Conservation (phyloP, 2,888 invertebrate genomes). For the Scaptomyza caliginosa region DNA sequence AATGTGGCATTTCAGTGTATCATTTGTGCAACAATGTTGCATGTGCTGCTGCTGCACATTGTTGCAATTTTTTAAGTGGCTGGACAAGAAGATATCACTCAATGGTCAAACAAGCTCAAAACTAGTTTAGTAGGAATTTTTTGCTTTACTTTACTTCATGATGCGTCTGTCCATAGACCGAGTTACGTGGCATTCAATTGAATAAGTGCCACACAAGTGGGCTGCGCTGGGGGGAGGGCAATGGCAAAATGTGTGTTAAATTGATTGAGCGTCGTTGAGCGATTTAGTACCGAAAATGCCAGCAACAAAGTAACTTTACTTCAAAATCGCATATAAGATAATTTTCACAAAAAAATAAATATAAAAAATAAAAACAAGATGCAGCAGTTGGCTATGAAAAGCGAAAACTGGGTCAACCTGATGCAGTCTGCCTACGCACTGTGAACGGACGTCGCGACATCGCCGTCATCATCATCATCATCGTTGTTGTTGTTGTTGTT, state of each 20-base stretch:
- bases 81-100: slow-evolving; percentile 11
- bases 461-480: slow-evolving; percentile 20
- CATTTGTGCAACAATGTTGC: slow-evolving; percentile 49
- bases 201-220: slow-evolving; percentile 51
- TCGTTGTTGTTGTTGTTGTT: slow-evolving; percentile 22
- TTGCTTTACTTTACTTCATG: too few relatives aligned
- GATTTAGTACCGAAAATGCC: slow-evolving; percentile 38
- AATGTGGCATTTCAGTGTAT: slow-evolving; percentile 16
- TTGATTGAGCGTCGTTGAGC: slow-evolving; percentile 58
- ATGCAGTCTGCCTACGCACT: slow-evolving; percentile 73
- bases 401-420: slow-evolving; percentile 78
- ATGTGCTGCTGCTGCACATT: slow-evolving; percentile 22
- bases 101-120: slow-evolving; percentile 38
- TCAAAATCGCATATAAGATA: slow-evolving; percentile 67
- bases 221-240: not conserved
- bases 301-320: slow-evolving; percentile 54
- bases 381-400: slow-evolving; percentile 53
- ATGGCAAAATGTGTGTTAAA: slow-evolving; percentile 68
- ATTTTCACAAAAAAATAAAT: slow-evolving; percentile 54
- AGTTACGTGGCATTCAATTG: slow-evolving; percentile 69
- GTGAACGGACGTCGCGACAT: slow-evolving; percentile 43
- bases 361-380: not conserved
- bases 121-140: slow-evolving; percentile 76
- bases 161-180: slow-evolving; percentile 11
- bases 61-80: slow-evolving; percentile 39